Base-by-base conservation (phyloP, 1,140 invertebrate species). In the Zaprionus tsacasi region DNA sequence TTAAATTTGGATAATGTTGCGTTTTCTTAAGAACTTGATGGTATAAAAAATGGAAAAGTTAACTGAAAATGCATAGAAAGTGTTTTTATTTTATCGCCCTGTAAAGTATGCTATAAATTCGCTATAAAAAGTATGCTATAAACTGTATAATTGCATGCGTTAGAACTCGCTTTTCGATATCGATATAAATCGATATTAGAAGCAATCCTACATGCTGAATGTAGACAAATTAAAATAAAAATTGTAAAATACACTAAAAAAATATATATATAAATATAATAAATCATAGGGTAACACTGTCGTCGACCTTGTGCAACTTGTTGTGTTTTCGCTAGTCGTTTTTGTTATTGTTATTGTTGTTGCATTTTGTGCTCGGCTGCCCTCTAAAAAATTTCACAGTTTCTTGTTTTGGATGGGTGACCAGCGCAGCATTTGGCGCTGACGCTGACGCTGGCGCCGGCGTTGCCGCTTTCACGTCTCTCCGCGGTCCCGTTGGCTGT, bases 301-400 rank as follows among this genome's bases (percentile, higher is more conserved):
- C 15, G 50, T 27, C 38, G 17, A 8, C 33, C 21, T 55, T 70
- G 45, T 21, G 40, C 15, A 61, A 55, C 35, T 63, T 52, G 13
- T 65, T 70, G 54, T 66, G 25, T 33, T 40, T 55, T 76, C 6
- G 15, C 43, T 58, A 40, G 15, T 21, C 58, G 67, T 71, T 65
- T n/a, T 15, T 78, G 40, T 55, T 65, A 25, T 58, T 72, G 56
- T 50, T 69, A 54, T 55, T 67, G 64, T 54, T 70, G 58, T 71
- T 64, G 78, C 69, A 78, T 71, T 87, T 87, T 87, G 82, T 86
- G 78, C 69, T 86, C 79, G 48, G 66, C 52, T 70, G 76, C 38
- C 72, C 67, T 66, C 61, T 65, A 87, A 82, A 82, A 85, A 86
- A 82, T 70, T 87, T 43, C 82, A 82, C 79, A 86, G 79, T 88